Percentiles rank a stretch among this genome's conserved stretches.
Conservation (phyloP, 2,888 invertebrate species). For the Ischnus inquisitorius region DNA sequence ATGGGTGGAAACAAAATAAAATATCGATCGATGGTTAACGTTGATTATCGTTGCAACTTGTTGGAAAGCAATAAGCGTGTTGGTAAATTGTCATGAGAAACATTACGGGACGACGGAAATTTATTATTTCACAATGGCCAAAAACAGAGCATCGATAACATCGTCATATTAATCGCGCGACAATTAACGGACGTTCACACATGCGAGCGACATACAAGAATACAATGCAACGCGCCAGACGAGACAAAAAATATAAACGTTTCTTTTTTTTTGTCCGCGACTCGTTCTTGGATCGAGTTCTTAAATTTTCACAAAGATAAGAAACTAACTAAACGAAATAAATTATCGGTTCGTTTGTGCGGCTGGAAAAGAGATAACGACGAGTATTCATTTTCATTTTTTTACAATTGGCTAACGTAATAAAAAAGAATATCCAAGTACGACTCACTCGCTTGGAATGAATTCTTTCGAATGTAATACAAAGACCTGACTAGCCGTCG, state of each 20-base stretch:
- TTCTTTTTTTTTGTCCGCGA: neutral
- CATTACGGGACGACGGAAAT: too few species aligned
- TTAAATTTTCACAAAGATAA: too few species aligned
- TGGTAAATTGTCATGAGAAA: too few species aligned
- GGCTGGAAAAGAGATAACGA: neutral
- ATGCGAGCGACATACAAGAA: neutral
- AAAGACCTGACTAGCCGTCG: slow-evolving; percentile 25
- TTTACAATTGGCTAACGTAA: neutral
- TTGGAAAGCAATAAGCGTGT: too few species aligned
- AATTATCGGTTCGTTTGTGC: neutral
- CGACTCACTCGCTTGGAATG: neutral
- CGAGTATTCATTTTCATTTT: neutral
- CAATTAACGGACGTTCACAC: neutral
- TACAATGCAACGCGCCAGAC: neutral
- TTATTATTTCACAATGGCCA: neutral
- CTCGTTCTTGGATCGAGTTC: neutral
- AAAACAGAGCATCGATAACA: neutral
- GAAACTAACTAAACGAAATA: neutral
- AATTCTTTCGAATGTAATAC: slow-evolving; percentile 13
- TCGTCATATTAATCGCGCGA: neutral
- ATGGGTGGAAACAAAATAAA: too few species aligned
- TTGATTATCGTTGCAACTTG: too few species aligned
- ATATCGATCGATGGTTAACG: too few species aligned
- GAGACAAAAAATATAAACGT: neutral
- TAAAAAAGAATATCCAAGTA: neutral